These are phyloP conservation scores for Volucella inflata DNA, from an alignment of 2,888 invertebrate species.

Conservation along the genomic window DNA sequence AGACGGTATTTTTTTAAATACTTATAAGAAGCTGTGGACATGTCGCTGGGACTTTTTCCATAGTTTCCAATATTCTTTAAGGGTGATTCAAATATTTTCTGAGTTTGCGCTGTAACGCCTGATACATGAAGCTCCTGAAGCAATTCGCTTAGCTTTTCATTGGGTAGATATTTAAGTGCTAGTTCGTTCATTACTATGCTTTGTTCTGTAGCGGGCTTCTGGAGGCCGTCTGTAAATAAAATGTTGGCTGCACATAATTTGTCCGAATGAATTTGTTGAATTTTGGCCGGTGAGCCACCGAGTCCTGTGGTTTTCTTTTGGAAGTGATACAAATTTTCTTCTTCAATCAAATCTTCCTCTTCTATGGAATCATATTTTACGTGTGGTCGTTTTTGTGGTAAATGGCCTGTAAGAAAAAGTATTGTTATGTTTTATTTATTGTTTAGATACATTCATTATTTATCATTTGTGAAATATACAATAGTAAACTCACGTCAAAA, in stretches of 20 bases:
- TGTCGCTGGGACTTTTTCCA: constrained; percentile 78
- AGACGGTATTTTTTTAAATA: constrained; percentile 81
- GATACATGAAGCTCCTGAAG: constrained; percentile 79
- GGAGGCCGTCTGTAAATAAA: constrained; percentile 25
- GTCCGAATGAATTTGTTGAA: constrained; percentile 10
- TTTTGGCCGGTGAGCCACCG: constrained; percentile 10
- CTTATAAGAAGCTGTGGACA: constrained; percentile 82
- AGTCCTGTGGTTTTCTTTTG: constrained; percentile 34
- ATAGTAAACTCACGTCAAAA: too few relatives aligned
- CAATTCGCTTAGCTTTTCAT: constrained; percentile 79
- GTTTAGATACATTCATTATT: not conserved
- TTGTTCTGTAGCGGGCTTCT: constrained; percentile 80
- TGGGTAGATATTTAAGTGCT: constrained; percentile 81
- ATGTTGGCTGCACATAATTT: constrained; percentile 10
- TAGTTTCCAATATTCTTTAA: constrained; percentile 79
- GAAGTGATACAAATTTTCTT: constrained; percentile 36
- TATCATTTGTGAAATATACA: not conserved
- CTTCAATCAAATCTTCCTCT: constrained; percentile 34
- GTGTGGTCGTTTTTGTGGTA: constrained; percentile 49
- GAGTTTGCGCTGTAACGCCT: constrained; percentile 32
- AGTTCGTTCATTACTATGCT: constrained; percentile 82
- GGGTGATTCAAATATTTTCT: constrained; percentile 66
- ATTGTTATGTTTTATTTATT: not conserved
- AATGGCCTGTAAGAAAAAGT: constrained; percentile 19
- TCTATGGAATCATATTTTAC: constrained; percentile 43